A percentile compares a stretch with the other conserved stretches of the same genome.
phyloP scores from a whole-genome alignment of 1,140 invertebrate genomes.

The Idris sp. region DNA sequence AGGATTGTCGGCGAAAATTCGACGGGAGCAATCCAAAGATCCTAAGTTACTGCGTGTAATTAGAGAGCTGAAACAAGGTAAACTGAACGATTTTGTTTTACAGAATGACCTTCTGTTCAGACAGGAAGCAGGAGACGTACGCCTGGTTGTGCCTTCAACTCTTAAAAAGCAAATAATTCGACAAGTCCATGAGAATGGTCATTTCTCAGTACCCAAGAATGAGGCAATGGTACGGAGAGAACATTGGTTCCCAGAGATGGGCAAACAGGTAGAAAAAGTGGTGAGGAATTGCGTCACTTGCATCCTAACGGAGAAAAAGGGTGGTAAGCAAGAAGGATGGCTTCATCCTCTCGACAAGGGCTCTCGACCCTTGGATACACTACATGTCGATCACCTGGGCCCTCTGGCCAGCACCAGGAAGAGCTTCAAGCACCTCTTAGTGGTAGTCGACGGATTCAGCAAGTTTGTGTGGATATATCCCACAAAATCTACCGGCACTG shows the following conservation, averaged over 20 bases:
- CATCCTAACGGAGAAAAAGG: neutral
- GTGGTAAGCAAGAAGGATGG: neutral
- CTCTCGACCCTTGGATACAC: neutral
- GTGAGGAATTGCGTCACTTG: neutral
- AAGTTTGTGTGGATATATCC: neutral
- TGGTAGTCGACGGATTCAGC: neutral
- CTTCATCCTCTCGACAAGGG: neutral
- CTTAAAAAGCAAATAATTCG: neutral
- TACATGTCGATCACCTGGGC: constrained; percentile 1
- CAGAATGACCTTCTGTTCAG: neutral
- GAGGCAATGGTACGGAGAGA: neutral
- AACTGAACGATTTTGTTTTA: neutral
- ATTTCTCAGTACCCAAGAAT: neutral
- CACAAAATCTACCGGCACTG: neutral
- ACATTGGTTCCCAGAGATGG: neutral
- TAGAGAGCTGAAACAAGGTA: neutral
- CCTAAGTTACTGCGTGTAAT: neutral
- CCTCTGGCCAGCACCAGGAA: neutral
- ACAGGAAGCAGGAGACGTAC: neutral
- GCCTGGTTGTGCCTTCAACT: neutral
- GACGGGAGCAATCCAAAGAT: constrained; percentile 1
- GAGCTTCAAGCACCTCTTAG: neutral
- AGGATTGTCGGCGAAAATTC: neutral
- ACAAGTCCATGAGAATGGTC: neutral
- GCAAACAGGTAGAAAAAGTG: neutral